Conservation (phyloP, 2,113 vertebrate genomes). For the Hippocampus zosterae region DNA sequence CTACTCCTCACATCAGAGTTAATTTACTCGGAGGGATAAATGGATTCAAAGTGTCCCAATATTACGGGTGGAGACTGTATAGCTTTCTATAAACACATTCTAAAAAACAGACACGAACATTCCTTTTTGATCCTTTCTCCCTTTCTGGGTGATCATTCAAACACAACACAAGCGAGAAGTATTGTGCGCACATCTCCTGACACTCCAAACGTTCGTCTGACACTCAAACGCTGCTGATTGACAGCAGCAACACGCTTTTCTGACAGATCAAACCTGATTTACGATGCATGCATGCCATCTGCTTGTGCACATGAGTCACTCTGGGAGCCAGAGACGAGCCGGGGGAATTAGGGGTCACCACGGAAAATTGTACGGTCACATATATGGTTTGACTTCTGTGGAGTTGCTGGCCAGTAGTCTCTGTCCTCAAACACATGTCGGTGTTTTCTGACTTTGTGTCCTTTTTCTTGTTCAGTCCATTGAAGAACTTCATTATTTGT, state of each 20-base stretch:
- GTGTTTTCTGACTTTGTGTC: background rate
- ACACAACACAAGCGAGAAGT: background rate
- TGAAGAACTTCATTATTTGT: background rate
- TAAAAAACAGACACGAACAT: background rate
- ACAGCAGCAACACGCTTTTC: constrained; percentile 57
- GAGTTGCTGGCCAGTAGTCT: background rate
- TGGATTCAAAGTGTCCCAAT: background rate
- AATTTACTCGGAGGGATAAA: background rate
- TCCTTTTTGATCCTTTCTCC: background rate
- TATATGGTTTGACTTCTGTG: constrained; percentile 47
- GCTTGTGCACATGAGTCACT: constrained; percentile 27
- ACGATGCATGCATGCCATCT: constrained; percentile 39
- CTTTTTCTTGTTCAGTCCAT: background rate
- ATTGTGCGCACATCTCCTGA: constrained; percentile 43
- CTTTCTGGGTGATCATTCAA: background rate
- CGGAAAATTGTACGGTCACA: constrained; percentile 57
- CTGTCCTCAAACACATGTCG: constrained; percentile 9
- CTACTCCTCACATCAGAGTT: background rate
- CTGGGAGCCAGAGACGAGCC: constrained; percentile 26
- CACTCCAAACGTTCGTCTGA: constrained; percentile 59
- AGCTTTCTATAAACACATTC: background rate
- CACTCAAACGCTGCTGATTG: constrained; percentile 55
- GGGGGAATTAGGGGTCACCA: constrained; percentile 57
- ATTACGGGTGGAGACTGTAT: background rate
- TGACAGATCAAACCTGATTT: constrained; percentile 70